phyloP scores from a whole-genome alignment of 2,888 invertebrate species.

The Archaeoteleia sp. region DNA sequence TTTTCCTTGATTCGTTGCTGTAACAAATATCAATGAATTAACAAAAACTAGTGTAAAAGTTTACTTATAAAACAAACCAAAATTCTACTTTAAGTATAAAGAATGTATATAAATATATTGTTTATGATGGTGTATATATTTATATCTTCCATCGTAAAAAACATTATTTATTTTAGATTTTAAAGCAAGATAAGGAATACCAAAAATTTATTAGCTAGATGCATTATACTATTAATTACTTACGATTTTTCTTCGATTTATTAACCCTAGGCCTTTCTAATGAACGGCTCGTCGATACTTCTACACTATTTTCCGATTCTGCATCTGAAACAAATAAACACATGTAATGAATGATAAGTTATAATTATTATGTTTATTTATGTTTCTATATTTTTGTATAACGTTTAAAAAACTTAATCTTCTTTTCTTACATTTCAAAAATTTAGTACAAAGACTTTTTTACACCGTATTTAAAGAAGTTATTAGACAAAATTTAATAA shows the following conservation, averaged over 20 bases:
- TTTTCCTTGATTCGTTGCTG: conserved; percentile 72
- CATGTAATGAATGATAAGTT: too few relatives aligned
- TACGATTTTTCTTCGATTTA: conserved; percentile 69
- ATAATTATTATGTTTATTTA: too few relatives aligned
- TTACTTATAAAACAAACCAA: neutral
- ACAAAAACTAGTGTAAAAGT: neutral
- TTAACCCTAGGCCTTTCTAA: conserved; percentile 76
- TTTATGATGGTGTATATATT: neutral
- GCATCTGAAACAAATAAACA: conserved; percentile 68
- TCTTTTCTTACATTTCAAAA: too few relatives aligned
- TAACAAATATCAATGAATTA: conserved; percentile 16
- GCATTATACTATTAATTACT: conserved; percentile 31
- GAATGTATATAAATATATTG: conserved; percentile 2
- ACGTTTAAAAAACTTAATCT: too few relatives aligned
- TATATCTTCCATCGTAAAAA: neutral
- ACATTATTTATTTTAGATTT: too few relatives aligned
- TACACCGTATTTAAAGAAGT: too few relatives aligned
- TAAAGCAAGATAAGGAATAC: conserved; percentile 3
- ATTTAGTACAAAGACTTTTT: too few relatives aligned
- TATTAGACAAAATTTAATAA: too few relatives aligned
- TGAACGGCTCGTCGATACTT: conserved; percentile 77
- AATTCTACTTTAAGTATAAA: too few relatives aligned
- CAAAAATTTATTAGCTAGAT: neutral
- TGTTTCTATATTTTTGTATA: too few relatives aligned
- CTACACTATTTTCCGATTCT: conserved; percentile 72